Evolutionary conservation across 2,113 vertebrate species (phyloP).

Genomic region (Prionailurus bengalensis): DNA sequence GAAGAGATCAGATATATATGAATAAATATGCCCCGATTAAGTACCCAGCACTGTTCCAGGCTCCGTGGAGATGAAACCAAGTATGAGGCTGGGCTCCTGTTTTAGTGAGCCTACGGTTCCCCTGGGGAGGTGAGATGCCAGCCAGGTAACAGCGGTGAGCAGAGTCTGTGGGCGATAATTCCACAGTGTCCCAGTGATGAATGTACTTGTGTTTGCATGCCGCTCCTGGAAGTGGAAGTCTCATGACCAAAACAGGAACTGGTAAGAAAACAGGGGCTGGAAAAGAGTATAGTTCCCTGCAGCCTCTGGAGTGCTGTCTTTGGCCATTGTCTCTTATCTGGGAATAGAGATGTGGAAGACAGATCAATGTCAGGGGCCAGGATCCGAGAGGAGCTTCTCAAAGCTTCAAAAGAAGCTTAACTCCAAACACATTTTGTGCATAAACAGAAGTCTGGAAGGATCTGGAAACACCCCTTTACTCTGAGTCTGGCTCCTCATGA

Average conservation of each 20-base stretch:
- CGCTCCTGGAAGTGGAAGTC: background rate
- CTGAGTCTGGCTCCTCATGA: background rate
- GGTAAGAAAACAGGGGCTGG: background rate
- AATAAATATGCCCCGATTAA: background rate
- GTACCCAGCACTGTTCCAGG: no score
- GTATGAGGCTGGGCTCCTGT: background rate
- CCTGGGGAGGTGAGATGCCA: background rate
- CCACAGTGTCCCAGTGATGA: background rate
- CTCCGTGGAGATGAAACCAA: background rate
- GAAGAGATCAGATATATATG: background rate
- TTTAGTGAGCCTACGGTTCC: background rate
- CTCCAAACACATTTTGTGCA: background rate
- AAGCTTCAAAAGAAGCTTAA: background rate
- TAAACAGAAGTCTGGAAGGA: background rate
- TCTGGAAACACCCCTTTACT: background rate
- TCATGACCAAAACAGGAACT: background rate
- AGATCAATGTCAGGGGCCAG: background rate
- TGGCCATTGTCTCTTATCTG: background rate
- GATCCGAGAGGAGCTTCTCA: background rate
- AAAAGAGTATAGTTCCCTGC: fast-evolving
- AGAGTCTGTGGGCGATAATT: background rate
- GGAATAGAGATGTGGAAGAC: background rate
- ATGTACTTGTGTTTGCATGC: background rate
- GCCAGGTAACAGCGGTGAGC: background rate
- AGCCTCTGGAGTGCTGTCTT: background rate